These are phyloP conservation scores for Microcebus lehilahytsara DNA, from an alignment of 2,113 vertebrate species.

Conservation along the genomic window DNA sequence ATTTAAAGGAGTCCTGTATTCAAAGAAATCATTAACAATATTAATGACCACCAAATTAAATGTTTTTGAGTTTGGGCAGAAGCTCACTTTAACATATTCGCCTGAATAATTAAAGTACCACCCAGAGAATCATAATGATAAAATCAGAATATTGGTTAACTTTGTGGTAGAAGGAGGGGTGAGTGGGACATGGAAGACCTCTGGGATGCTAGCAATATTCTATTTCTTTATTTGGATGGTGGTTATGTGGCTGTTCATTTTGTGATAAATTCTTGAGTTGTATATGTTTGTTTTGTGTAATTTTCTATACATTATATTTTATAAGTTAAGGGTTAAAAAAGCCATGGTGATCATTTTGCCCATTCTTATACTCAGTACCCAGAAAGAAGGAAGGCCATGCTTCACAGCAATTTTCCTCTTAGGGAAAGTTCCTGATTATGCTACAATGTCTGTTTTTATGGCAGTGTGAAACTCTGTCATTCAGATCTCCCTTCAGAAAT, in stretches of 20 bases:
- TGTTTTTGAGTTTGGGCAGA: slow-evolving; percentile 19
- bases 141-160: background rate
- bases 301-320: slow-evolving; percentile 3
- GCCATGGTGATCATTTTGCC: background rate
- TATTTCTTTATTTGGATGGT: background rate
- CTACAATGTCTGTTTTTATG: background rate
- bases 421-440: background rate
- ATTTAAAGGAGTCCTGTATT: background rate
- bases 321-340: slow-evolving; percentile 24
- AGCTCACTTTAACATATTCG: background rate
- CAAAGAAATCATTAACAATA: background rate
- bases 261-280: background rate
- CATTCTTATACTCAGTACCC: background rate
- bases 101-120: background rate
- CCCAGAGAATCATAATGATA: background rate
- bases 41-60: background rate
- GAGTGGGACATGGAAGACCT: background rate
- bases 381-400: background rate
- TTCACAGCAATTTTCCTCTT: background rate
- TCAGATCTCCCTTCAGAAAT: background rate
- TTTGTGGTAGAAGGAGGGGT: background rate
- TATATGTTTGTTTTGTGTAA: background rate
- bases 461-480: background rate
- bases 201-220: background rate
- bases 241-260: background rate